Base-by-base conservation (phyloP, 2,888 invertebrate species). In the Nasonovia ribisnigri region DNA sequence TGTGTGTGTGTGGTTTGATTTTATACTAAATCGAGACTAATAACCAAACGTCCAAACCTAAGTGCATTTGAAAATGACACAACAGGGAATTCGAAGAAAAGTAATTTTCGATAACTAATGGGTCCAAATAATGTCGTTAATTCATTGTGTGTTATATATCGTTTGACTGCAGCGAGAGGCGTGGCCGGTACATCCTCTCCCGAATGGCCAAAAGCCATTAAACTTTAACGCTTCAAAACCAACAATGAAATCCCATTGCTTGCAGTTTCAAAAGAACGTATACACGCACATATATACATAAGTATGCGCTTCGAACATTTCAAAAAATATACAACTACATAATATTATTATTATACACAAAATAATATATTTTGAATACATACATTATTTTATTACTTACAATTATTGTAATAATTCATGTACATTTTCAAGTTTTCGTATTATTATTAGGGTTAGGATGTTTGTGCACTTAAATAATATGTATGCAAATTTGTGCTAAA, bases 161-260 rank as follows among this genome's bases (percentile, higher is more conserved):
- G 93, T 88, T 92, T 46, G 84, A 51, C 29, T 29, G 48, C 89
- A 57, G n/a, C 77, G 57, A 43, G 84, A 93, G 93, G 93, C 93
- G 93, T 93, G 93, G 84, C 48, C 89, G 93, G 93, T 90, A 84
- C 89, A 60, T 93, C 93, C 93, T 93, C 90, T 51, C 60, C 93
- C 93, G 93, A 93, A 93, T 90, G 93, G 93, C 93, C 90, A 93
- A 93, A 93, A 93, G 48, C 93, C 93, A 93, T 93, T 93, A 93
- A 93, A 93, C 93, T 93, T 93, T 93, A 93, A 93, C 93, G 93
- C 90, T 93, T 93, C 93, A 93, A 93, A 93, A 86, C 86, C 93
- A 86, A 90, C 93, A 86, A 86, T 43, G 84, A 93, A 84, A 90
- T 93, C 89, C 92, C 87, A 48, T 67, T 92, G 92, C 88, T 54